These are phyloP conservation scores for Lasaia peninsularis DNA, from an alignment of 1,140 invertebrate species.

Conservation along the genomic window DNA sequence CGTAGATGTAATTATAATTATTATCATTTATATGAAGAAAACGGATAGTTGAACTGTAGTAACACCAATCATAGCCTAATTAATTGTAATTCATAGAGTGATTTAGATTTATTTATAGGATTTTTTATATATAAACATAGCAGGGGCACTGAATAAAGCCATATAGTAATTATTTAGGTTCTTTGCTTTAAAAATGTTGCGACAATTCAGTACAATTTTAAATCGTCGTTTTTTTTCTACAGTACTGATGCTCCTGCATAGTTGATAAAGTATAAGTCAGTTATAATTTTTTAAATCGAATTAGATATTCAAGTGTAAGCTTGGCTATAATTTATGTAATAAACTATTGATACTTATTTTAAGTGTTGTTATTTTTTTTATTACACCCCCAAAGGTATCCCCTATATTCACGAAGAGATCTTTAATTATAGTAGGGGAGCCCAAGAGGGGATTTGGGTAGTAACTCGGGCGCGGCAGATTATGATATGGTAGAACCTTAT, in stretches of 20 bases:
- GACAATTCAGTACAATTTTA: neutral
- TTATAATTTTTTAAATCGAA: slow-evolving; percentile 63
- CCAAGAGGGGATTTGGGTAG: too few relatives aligned
- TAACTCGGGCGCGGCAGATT: neutral
- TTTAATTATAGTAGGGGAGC: neutral
- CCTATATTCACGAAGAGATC: slow-evolving; percentile 15
- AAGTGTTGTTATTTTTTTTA: slow-evolving; percentile 33
- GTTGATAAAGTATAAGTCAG: slow-evolving; percentile 56
- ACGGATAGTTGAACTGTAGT: slow-evolving; percentile 61
- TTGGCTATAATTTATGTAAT: slow-evolving; percentile 77
- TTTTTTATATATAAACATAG: slow-evolving; percentile 58
- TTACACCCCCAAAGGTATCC: too few relatives aligned
- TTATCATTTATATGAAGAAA: slow-evolving; percentile 49
- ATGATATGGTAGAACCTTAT: too few relatives aligned
- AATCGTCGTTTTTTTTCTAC: neutral
- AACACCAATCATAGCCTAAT: slow-evolving; percentile 73
- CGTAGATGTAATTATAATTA: slow-evolving; percentile 43
- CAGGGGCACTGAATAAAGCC: slow-evolving; percentile 30
- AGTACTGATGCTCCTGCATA: slow-evolving; percentile 31
- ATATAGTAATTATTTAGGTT: slow-evolving; percentile 15
- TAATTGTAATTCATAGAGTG: slow-evolving; percentile 65
- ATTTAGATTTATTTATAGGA: slow-evolving; percentile 72
- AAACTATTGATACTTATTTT: slow-evolving; percentile 70
- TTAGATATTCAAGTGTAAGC: slow-evolving; percentile 71
- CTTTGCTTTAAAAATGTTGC: slow-evolving; percentile 4